Evolutionary conservation across 2,888 invertebrate genomes (phyloP), one percentile per base, ranked within the genome.

Genomic region (Drosophila suboccidentalis): DNA sequence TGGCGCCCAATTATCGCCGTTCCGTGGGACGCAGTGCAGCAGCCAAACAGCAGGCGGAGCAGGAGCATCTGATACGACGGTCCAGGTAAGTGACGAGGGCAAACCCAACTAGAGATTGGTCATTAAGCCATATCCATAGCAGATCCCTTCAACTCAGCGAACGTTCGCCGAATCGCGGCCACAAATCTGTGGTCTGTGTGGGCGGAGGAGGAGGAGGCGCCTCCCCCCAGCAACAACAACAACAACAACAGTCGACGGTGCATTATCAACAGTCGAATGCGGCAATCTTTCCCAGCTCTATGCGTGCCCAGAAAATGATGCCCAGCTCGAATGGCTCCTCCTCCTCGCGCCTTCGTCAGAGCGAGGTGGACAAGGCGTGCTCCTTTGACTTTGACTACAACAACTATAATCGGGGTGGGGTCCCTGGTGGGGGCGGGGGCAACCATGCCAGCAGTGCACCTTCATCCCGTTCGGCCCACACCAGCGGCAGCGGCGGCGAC

Each of bases 121-220:
- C 34, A 61, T 51, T 51, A 55, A 61, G 9, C 36, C 10, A 47
- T 54, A 4, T 38, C 36, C 10, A 29, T 63, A 60, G 39, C 71
- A 93, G 95, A 81, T 95, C 95, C 75, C 92, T 95, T 29, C 95
- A 95, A 83, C 91, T 95, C 29, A 95, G 94, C 0, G 95, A 95
- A 81, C 93, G 93, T 39, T 94, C 94, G 0, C 94, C 94, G 0
- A 93, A 91, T 67, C 92, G 93, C 54, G 66, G 55, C 2, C 93
- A 93, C 70, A 93, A 92, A 72, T 90, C 91, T 15, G 82, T 92
- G 9, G 91, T 91, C 0, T 90, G 91, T 19, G 89, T 91, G 19
- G 29, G 29, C 29, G 90, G 26, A 26, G 90, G 85, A 5, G 91
- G 81, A 26, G 90, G 85, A 6, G 91, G 81, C 4, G 58, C 60